These are phyloP conservation scores for Percina caprodes DNA, from an alignment of 2,113 vertebrate genomes.

Conservation along the genomic window DNA sequence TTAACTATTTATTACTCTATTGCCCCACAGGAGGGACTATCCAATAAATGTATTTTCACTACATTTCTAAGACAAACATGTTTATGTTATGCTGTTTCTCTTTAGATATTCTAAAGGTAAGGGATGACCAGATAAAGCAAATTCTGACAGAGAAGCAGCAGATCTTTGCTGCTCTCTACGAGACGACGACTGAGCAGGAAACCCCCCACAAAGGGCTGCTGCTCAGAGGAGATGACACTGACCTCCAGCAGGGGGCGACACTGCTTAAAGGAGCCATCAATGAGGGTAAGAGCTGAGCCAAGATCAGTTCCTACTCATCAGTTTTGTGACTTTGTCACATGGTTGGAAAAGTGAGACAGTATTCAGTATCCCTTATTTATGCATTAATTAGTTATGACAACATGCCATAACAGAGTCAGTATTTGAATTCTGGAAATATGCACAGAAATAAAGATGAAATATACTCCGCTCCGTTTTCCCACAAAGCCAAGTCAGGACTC, in stretches of 20 bases:
- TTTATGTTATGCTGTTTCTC: slow-evolving; percentile 1
- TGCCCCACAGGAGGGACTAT: background rate
- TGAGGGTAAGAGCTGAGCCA: slow-evolving; percentile 81
- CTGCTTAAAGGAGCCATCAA: slow-evolving; percentile 86
- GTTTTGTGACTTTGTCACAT: background rate
- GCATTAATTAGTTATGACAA: background rate
- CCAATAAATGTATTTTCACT: background rate
- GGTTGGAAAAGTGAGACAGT: background rate
- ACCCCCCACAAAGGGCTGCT: slow-evolving; percentile 69
- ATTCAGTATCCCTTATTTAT: background rate
- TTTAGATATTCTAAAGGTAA: slow-evolving; percentile 85
- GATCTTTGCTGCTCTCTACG: slow-evolving; percentile 85
- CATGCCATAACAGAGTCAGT: background rate
- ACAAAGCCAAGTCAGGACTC: background rate
- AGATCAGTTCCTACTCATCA: no score
- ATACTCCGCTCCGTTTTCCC: background rate
- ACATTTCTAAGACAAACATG: background rate
- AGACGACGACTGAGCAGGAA: slow-evolving; percentile 81
- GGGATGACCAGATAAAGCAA: slow-evolving; percentile 85
- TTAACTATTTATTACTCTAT: background rate
- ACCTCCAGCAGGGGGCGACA: slow-evolving; percentile 87
- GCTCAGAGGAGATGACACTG: slow-evolving; percentile 79
- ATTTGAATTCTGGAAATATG: background rate
- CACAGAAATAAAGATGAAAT: background rate
- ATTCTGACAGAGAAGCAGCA: slow-evolving; percentile 90